Conservation (phyloP, 64 coral and sea anemone genomes). For the Stylophora pistillata region DNA sequence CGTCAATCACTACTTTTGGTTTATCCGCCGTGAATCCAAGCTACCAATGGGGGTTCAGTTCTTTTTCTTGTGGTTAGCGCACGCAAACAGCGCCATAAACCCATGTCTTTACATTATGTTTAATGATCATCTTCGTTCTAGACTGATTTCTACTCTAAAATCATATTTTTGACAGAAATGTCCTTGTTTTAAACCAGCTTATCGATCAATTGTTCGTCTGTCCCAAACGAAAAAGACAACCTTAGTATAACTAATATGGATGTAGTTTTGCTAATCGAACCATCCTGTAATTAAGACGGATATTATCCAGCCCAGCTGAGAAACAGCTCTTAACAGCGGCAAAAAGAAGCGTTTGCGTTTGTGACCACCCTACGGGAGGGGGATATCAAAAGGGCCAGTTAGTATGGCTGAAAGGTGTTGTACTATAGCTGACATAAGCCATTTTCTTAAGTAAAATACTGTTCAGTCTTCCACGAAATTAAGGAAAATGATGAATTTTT, state of each 20-base stretch:
- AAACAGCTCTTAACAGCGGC: no score
- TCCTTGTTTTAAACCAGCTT: background rate
- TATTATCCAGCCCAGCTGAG: no score
- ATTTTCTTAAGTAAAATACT: no score
- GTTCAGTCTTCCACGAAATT: no score
- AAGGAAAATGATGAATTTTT: no score
- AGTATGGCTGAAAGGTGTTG: no score
- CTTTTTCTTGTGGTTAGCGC: constrained; percentile 50
- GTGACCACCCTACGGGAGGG: no score
- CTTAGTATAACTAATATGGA: background rate
- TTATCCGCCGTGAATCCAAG: background rate
- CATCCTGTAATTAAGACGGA: no score
- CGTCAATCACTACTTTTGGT: constrained; percentile 53
- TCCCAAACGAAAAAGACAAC: background rate
- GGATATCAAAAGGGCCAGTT: no score
- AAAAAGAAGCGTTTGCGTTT: no score
- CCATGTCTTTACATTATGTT: constrained; percentile 51
- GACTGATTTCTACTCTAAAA: background rate
- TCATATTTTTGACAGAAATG: background rate
- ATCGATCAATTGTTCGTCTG: background rate
- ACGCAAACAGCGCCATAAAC: constrained; percentile 72
- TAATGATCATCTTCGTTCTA: constrained; percentile 24
- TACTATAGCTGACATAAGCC: no score
- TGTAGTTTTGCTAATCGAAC: no score
- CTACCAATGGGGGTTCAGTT: background rate